Evolutionary conservation across 2,888 invertebrate species (phyloP).

Genomic region (Iphiclides podalirius): DNA sequence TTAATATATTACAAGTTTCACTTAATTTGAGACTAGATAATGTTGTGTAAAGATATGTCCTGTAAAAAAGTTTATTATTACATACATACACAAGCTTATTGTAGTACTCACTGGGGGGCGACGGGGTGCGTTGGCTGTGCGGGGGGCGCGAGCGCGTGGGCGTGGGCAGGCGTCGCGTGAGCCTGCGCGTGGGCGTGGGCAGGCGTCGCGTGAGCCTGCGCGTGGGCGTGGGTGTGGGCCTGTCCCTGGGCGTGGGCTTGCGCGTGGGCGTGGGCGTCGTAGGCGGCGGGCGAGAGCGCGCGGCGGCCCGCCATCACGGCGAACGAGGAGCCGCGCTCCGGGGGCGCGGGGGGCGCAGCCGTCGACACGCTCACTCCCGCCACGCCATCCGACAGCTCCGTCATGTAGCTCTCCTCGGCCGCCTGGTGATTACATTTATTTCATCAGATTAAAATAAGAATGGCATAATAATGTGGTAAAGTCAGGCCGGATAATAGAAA

Average conservation of each 20-base stretch:
- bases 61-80: no score
- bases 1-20: no score
- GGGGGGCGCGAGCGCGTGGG: slow-evolving; percentile 35
- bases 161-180: slow-evolving; percentile 56
- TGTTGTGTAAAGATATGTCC: no score
- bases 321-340: slow-evolving; percentile 93
- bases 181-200: slow-evolving; percentile 80
- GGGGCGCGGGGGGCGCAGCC: slow-evolving; percentile 85
- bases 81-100: no score
- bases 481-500: no score
- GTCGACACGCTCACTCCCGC: slow-evolving; percentile 26
- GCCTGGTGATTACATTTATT: no score
- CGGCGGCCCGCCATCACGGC: slow-evolving; percentile 86
- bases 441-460: no score
- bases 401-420: slow-evolving; percentile 41
- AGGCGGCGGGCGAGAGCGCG: slow-evolving; percentile 47
- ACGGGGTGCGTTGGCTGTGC: slow-evolving; percentile 53
- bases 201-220: slow-evolving; percentile 43
- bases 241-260: slow-evolving; percentile 22
- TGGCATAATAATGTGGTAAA: no score
- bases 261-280: slow-evolving; percentile 57
- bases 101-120: slow-evolving; percentile 15
- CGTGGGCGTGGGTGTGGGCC: slow-evolving; percentile 82
- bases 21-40: no score
- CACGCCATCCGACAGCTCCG: slow-evolving; percentile 39